Conservation (phyloP, 2,113 vertebrate species). For the Prunella himalayana region DNA sequence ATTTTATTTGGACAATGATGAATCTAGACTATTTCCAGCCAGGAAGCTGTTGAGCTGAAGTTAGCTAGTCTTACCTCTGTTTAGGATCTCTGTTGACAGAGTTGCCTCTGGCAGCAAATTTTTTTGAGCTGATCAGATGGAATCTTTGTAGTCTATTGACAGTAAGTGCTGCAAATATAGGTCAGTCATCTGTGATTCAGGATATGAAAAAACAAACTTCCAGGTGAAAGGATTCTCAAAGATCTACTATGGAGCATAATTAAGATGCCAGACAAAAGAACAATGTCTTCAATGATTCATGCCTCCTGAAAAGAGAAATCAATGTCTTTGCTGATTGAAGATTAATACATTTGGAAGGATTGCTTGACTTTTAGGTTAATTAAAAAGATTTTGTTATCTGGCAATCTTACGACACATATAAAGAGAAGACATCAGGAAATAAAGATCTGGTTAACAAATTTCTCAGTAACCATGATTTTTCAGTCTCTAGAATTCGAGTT, state of each 20-base stretch:
- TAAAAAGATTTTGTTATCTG: fast-evolving
- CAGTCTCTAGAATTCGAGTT: background rate
- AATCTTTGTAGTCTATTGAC: background rate
- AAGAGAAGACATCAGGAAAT: background rate
- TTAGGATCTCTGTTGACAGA: background rate
- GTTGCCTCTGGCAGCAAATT: background rate
- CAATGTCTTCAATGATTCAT: background rate
- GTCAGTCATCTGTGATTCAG: background rate
- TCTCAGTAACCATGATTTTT: background rate
- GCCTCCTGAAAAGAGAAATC: background rate
- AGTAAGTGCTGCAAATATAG: background rate
- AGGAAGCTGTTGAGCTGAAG: background rate
- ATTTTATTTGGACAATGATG: background rate
- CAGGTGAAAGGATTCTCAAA: background rate
- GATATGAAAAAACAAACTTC: background rate
- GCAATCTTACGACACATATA: fast-evolving
- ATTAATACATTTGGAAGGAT: background rate
- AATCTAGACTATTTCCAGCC: background rate
- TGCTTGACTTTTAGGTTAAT: background rate
- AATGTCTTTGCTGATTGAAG: background rate
- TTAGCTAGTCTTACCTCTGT: background rate
- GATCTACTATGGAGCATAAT: background rate
- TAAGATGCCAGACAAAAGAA: background rate
- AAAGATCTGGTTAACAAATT: background rate
- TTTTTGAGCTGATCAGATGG: background rate